Percentiles rank a stretch among this genome's conserved stretches.
These are phyloP conservation scores for Caenorhabditis sulstoni DNA, from an alignment of 2,888 invertebrate species.

Conservation along the genomic window DNA sequence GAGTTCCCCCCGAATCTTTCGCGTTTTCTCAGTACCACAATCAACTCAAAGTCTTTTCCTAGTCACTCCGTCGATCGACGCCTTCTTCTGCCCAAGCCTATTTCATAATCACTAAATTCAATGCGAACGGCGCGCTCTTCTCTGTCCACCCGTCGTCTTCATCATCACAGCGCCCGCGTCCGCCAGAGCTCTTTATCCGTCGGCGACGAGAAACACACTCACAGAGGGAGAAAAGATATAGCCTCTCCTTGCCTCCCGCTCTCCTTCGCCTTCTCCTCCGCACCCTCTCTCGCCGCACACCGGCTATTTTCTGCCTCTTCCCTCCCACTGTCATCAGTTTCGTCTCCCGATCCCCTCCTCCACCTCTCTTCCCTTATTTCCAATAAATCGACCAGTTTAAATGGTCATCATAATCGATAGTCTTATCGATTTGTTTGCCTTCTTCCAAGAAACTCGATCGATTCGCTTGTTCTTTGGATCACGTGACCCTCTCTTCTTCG, in stretches of 20 bases:
- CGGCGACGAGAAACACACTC: constrained; percentile 27
- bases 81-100: not conserved
- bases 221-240: constrained; percentile 25
- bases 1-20: no score
- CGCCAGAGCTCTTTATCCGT: constrained; percentile 42
- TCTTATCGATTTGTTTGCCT: not conserved
- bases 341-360: constrained; percentile 12
- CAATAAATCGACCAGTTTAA: constrained; percentile 2
- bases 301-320: not conserved
- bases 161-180: constrained; percentile 4
- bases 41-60: no score
- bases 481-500: not conserved
- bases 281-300: constrained; percentile 1
- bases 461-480: not conserved
- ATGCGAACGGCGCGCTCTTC: constrained; percentile 10
- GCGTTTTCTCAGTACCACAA: no score
- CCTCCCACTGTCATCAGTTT: constrained; percentile 49
- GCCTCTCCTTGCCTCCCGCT: not conserved
- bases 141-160: constrained; percentile 5
- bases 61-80: not conserved
- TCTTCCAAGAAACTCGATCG: not conserved
- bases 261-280: constrained; percentile 13
- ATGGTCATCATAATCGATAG: constrained; percentile 13
- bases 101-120: not conserved
- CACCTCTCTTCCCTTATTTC: not conserved